Percentiles rank a stretch among this genome's conserved stretches.
Conservation (phyloP, 2,888 invertebrate species). For the Clitarchus hookeri region DNA sequence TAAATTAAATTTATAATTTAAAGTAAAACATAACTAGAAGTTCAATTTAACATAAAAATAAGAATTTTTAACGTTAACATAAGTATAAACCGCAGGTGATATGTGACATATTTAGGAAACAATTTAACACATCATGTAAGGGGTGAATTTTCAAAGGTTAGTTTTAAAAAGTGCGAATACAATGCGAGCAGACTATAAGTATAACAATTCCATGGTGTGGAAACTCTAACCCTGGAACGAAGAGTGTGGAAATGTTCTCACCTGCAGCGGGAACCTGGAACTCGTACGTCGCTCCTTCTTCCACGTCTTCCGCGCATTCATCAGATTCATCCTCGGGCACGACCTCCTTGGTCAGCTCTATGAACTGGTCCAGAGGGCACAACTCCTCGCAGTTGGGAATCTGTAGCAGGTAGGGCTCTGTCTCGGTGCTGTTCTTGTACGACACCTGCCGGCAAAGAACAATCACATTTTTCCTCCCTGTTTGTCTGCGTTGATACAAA, state of each 20-base stretch:
- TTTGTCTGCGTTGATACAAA: not conserved
- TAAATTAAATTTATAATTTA: too few relatives aligned
- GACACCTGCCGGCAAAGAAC: not conserved
- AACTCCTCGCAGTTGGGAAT: not conserved
- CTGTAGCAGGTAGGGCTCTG: constrained; percentile 17
- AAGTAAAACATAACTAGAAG: not conserved
- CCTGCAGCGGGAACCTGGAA: constrained; percentile 5
- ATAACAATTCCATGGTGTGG: too few relatives aligned
- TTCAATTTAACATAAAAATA: not conserved
- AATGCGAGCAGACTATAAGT: too few relatives aligned
- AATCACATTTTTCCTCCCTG: not conserved
- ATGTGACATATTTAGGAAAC: too few relatives aligned
- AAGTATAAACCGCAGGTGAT: not conserved
- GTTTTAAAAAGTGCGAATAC: too few relatives aligned
- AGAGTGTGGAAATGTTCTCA: not conserved
- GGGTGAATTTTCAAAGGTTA: too few relatives aligned
- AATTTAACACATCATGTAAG: too few relatives aligned
- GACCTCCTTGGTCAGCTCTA: constrained; percentile 15
- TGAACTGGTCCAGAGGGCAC: constrained; percentile 5
- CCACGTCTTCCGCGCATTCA: constrained; percentile 15
- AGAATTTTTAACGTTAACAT: not conserved
- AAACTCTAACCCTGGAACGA: too few relatives aligned
- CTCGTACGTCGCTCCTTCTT: not conserved
- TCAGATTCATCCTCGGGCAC: not conserved
- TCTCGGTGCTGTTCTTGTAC: constrained; percentile 25